Percentiles rank a stretch among this genome's conserved stretches.
phyloP scores from a whole-genome alignment of 2,888 invertebrate species.

The Podabrus alpinus region DNA sequence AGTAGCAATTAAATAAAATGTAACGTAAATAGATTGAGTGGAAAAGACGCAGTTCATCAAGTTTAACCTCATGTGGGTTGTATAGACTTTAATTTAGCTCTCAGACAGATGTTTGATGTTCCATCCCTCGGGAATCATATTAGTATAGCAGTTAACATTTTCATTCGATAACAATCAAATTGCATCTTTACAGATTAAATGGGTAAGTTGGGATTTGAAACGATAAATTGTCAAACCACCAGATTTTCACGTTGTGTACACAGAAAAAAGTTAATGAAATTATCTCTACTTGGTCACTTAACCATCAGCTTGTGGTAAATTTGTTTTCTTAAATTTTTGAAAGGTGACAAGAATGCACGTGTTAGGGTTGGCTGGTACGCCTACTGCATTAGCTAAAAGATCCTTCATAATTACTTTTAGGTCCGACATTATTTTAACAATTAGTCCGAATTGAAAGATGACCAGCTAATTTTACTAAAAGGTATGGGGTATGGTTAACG shows the following conservation, averaged over 20 bases:
- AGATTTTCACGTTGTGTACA: not conserved
- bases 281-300: not conserved
- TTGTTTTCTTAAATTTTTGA: not conserved
- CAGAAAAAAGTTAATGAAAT: not conserved
- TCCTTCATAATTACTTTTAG: not conserved
- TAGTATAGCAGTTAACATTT: slow-evolving; percentile 22
- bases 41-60: slow-evolving; percentile 11
- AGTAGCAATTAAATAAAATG: not conserved
- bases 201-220: not conserved
- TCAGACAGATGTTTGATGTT: slow-evolving; percentile 27
- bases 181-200: slow-evolving; percentile 4
- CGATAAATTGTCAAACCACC: not conserved
- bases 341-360: slow-evolving; percentile 36
- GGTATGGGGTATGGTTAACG: not conserved
- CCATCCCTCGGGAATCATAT: slow-evolving; percentile 21
- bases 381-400: slow-evolving; percentile 34
- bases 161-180: slow-evolving; percentile 24
- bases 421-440: not conserved
- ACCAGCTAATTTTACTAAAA: not conserved
- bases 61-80: slow-evolving; percentile 26
- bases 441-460: not conserved
- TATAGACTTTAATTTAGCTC: slow-evolving; percentile 24
- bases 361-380: slow-evolving; percentile 32
- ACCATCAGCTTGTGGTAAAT: not conserved
- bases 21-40: not conserved